Conservation (phyloP, 1,140 invertebrate species). For the Paralvinella palmiformis region DNA sequence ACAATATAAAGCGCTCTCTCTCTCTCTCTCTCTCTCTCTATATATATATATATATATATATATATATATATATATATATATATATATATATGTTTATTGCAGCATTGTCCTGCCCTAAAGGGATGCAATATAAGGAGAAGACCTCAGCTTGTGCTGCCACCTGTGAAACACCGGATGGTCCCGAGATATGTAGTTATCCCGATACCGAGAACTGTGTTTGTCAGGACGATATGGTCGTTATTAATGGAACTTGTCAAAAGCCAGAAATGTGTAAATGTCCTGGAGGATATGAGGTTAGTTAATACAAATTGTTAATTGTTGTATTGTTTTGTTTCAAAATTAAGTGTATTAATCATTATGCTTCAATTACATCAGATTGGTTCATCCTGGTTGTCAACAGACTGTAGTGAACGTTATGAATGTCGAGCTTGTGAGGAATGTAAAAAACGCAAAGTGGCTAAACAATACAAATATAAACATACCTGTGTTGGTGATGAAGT, state of each 20-base stretch:
- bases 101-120: neutral
- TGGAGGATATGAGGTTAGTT: no score
- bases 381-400: neutral
- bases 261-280: neutral
- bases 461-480: neutral
- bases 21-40: neutral
- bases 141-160: neutral
- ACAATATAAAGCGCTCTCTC: neutral
- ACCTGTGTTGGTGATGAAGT: neutral
- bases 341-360: no score
- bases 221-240: neutral
- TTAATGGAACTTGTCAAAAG: neutral
- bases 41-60: neutral
- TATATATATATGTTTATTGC: neutral
- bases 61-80: neutral
- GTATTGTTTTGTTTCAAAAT: no score
- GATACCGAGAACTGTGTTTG: constrained; percentile 1
- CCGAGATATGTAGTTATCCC: neutral
- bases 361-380: neutral
- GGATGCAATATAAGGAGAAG: neutral
- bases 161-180: neutral
- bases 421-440: neutral
- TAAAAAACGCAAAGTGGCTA: neutral
- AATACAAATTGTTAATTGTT: no score
- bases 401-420: neutral